phyloP scores from a whole-genome alignment of 2,113 vertebrate genomes.

The Leucopsar rothschildi region DNA sequence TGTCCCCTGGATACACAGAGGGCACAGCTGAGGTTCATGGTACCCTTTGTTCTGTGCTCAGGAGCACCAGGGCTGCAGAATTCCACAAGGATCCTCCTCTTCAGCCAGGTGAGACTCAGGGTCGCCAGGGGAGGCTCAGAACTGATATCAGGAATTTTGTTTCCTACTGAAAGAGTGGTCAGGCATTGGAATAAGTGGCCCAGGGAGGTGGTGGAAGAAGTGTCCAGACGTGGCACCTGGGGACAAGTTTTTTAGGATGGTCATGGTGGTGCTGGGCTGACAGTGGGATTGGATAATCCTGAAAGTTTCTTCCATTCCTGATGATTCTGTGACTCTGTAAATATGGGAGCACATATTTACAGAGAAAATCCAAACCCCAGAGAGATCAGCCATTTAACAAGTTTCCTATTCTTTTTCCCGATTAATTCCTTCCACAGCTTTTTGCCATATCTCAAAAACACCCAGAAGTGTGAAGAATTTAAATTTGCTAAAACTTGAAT shows the following conservation, averaged over 20 bases:
- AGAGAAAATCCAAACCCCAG: not conserved
- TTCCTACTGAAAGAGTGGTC: not conserved
- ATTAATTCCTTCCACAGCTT: not conserved
- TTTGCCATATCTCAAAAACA: not conserved
- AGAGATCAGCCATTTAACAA: rapidly evolving
- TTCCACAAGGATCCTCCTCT: not conserved
- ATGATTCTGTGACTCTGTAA: not conserved
- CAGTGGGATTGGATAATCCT: too few relatives aligned
- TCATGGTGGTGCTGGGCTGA: not conserved
- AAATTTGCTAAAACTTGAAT: not conserved
- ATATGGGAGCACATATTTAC: rapidly evolving
- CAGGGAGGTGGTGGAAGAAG: not conserved
- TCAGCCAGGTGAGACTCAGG: not conserved
- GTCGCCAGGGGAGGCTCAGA: not conserved
- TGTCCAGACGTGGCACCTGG: not conserved
- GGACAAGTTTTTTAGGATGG: not conserved
- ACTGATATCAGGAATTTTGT: rapidly evolving
- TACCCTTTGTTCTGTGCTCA: too few relatives aligned
- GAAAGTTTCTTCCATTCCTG: not conserved
- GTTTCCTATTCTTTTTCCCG: not conserved
- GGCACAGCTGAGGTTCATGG: not conserved
- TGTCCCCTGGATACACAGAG: not conserved
- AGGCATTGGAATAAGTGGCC: not conserved
- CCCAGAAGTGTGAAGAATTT: not conserved
- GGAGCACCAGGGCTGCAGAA: not conserved